Base-by-base conservation (phyloP, 2,888 invertebrate genomes). In the Trichopria drosophilae region DNA sequence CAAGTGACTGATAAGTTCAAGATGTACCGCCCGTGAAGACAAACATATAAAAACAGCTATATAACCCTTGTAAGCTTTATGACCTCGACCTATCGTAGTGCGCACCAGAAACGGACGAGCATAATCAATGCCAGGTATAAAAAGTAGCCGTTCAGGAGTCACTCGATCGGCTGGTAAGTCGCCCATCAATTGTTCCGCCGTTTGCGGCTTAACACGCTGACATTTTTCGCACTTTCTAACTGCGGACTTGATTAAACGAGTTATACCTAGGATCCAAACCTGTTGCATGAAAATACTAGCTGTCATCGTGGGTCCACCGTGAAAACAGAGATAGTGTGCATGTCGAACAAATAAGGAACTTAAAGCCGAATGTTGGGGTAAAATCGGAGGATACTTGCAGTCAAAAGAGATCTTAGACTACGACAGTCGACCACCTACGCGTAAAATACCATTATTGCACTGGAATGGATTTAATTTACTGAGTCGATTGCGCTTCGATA, bases 51-150 rank as follows among this genome's bases (percentile, higher is more conserved):
- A 40, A 3, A 40, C 4, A 3, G 43, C 43, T 10, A 48, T 41
- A 16, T 39, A 40, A 10, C 45, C 45, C 16, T 45, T 46, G 32
- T 39, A 40, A 2, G 39, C 31, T 10, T 29, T 10, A 23, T 46
- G 24, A 7, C 51, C 51, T 13, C 51, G 34, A 4, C 50, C 50
- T 18, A 44, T 50, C 5, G 50, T 44, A 4, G 36, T 37, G 6
- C 43, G 44, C 3, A 44, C n/a, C n/a, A n/a, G n/a, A n/a, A n/a
- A n/a, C n/a, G n/a, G n/a, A n/a, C n/a, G n/a, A n/a, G n/a, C n/a
- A n/a, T n/a, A n/a, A n/a, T n/a, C n/a, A n/a, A n/a, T n/a, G n/a
- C n/a, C n/a, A n/a, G n/a, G n/a, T n/a, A n/a, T n/a, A n/a, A n/a
- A n/a, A n/a, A n/a, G n/a, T n/a, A n/a, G n/a, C n/a, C n/a, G n/a